phyloP scores from a whole-genome alignment of 1,140 invertebrate species.

The Cydia pomonella region DNA sequence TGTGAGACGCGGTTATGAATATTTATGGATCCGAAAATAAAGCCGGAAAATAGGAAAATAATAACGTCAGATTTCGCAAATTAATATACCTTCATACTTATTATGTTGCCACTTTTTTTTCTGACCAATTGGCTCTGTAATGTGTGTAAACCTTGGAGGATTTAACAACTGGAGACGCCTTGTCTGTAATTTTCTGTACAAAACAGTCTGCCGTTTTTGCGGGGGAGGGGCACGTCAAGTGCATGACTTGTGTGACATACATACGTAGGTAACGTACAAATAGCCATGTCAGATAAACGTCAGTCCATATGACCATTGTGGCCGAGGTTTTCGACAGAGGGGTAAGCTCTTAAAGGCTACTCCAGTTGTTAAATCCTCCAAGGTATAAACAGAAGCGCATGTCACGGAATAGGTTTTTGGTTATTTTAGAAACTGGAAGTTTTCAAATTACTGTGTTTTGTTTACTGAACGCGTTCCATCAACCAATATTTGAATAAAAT shows the following conservation, averaged over 20 bases:
- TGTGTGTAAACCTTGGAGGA: too few species aligned
- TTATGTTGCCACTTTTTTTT: neutral
- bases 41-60: neutral
- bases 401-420: neutral
- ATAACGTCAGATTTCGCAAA: neutral
- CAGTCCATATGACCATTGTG: too few species aligned
- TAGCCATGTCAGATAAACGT: too few species aligned
- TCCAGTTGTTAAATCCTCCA: too few species aligned
- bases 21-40: neutral
- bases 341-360: too few species aligned
- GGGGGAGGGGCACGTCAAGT: too few species aligned
- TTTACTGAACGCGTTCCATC: neutral
- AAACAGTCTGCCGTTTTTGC: too few species aligned
- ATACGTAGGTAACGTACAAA: too few species aligned
- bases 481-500: neutral
- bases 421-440: neutral
- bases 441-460: neutral
- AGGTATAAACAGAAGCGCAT: neutral
- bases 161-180: too few species aligned
- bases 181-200: too few species aligned
- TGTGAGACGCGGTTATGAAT: neutral
- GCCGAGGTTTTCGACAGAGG: too few species aligned
- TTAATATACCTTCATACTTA: neutral
- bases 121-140: constrained; percentile 1
- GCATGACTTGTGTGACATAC: too few species aligned